phyloP scores from a whole-genome alignment of 2,888 invertebrate genomes.

The Drosophila fulvimacula region DNA sequence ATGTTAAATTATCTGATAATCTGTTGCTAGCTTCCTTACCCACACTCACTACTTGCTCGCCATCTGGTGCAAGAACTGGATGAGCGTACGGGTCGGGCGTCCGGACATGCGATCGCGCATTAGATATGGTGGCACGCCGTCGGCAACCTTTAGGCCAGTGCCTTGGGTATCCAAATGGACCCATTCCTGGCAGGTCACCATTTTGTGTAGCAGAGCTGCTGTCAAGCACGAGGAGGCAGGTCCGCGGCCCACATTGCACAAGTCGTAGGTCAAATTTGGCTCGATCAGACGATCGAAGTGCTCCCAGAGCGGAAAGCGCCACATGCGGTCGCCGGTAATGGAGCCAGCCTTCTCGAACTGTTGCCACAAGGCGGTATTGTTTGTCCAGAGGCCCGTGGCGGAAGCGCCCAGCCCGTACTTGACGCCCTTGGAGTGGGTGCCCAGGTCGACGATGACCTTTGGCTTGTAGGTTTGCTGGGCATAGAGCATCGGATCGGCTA shows the following conservation, averaged over 20 bases:
- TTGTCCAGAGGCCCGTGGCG: constrained; percentile 87
- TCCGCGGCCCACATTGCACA: constrained; percentile 87
- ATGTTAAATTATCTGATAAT: neutral
- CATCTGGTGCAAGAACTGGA: constrained; percentile 85
- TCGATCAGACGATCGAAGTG: constrained; percentile 78
- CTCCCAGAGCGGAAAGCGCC: constrained; percentile 87
- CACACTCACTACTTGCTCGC: constrained; percentile 69
- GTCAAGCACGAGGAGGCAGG: constrained; percentile 88
- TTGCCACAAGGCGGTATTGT: constrained; percentile 86
- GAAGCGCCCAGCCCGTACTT: constrained; percentile 86
- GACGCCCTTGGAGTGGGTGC: constrained; percentile 85
- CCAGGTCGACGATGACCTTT: constrained; percentile 86
- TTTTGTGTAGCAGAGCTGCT: constrained; percentile 89
- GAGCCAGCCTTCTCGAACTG: constrained; percentile 86
- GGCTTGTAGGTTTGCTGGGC: constrained; percentile 88
- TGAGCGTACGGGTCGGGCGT: constrained; percentile 87
- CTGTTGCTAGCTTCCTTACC: too few relatives aligned
- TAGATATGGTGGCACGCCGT: constrained; percentile 87
- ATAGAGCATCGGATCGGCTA: constrained; percentile 92
- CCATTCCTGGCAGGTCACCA: constrained; percentile 88
- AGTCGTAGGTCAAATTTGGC: constrained; percentile 85
- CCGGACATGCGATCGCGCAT: constrained; percentile 87
- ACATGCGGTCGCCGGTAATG: constrained; percentile 87
- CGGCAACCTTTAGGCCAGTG: constrained; percentile 87
- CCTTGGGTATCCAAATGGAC: constrained; percentile 90